These are phyloP conservation scores for Nycteola revayana DNA, from an alignment of 2,888 invertebrate species.

Conservation along the genomic window DNA sequence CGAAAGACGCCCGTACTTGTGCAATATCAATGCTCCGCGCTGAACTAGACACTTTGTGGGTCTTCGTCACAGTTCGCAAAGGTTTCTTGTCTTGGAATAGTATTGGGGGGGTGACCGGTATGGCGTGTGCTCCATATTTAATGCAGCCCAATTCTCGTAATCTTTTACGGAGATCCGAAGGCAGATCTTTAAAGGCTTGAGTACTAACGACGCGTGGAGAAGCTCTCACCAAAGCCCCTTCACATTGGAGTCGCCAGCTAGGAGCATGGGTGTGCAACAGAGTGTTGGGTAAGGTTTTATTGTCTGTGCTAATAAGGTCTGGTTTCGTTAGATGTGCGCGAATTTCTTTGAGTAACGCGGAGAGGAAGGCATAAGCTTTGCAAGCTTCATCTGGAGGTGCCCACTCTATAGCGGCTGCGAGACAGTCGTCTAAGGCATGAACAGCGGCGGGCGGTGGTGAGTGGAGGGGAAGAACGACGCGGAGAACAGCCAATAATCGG, in stretches of 20 bases:
- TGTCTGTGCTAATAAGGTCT: constrained; percentile 41
- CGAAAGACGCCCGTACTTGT: constrained; percentile 59
- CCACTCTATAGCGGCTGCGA: constrained; percentile 89
- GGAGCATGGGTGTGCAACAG: constrained; percentile 41
- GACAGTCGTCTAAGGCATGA: constrained; percentile 86
- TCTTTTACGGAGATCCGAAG: constrained; percentile 55
- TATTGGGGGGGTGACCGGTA: constrained; percentile 23
- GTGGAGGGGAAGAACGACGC: constrained; percentile 79
- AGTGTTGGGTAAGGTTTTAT: constrained; percentile 28
- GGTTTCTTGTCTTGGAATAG: constrained; percentile 36
- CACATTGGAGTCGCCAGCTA: constrained; percentile 57
- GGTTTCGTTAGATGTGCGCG: constrained; percentile 42
- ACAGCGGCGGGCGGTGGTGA: constrained; percentile 42
- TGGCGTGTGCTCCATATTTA: constrained; percentile 44
- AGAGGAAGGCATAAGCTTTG: constrained; percentile 85
- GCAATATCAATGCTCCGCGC: constrained; percentile 54
- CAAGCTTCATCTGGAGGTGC: constrained; percentile 92
- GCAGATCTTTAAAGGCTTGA: constrained; percentile 59
- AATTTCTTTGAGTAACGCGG: constrained; percentile 40
- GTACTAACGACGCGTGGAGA: constrained; percentile 56
- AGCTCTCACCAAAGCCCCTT: constrained; percentile 54
- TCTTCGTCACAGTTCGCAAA: constrained; percentile 28
- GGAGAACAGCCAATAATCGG: constrained; percentile 89
- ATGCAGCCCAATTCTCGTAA: constrained; percentile 61
- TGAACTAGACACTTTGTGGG: constrained; percentile 23